Evolutionary conservation across 1,140 invertebrate genomes (phyloP), one percentile per base, ranked within the genome.

Genomic region (Pseudomyrmex gracilis): DNA sequence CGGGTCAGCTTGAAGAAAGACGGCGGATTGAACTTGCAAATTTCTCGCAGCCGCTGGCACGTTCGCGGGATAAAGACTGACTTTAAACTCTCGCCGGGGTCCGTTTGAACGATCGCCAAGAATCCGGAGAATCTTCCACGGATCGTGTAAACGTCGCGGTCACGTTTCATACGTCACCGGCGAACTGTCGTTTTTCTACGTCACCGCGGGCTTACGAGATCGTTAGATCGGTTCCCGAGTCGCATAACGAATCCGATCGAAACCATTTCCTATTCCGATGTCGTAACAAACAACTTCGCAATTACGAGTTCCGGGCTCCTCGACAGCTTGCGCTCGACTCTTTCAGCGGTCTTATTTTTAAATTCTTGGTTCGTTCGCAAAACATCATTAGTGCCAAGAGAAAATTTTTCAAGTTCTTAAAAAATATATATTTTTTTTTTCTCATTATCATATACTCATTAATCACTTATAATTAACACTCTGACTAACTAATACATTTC

Each of bases 81-180:
- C 73, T 86, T 89, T 86, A 85, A 88, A 60, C 45, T 77, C 71
- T 84, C 61, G 64, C 77, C 86, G 74, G 34, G 34, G 34, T 34
- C 34, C 74, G 22, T 86, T 87, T 89, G 88, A 87, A 76, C 51
- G 55, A 77, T 55, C 15, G 88, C 88, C 88, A 89, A 89, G 73
- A 86, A 87, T 89, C 73, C 53, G 12, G 73, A 70, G 78, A 84
- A 88, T 89, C 78, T 82, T 84, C 53, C 45, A 64, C 64, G 60
- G 64, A 73, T 68, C 67, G 64, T 85, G 73, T 83, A 87, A 83
- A 88, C 74, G 76, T 74, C 63, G 71, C 57, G 53, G 55, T 83
- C 73, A 85, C 67, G 80, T 82, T 87, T 76, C 73, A 22, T 45
- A 77, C 68, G 83, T 85, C 87, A 82, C 70, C 4, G 4, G 61